Percentiles rank a stretch among this genome's conserved stretches.
Conservation (phyloP, 2,888 invertebrate genomes). For the Thymelicus lineola region DNA sequence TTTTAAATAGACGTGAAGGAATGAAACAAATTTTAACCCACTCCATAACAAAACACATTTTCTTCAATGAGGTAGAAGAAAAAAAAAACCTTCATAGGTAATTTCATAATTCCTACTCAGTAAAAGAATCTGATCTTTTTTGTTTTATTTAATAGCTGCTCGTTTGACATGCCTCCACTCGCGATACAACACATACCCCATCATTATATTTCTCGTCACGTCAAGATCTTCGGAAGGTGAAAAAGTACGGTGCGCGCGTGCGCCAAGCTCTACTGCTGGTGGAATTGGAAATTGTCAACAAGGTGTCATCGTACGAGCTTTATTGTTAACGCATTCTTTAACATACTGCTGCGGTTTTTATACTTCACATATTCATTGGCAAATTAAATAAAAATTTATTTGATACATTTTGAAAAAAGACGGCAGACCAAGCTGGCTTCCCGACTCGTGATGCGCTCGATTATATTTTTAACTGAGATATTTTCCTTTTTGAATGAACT, state of each 20-base stretch:
- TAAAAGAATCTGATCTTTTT: no score
- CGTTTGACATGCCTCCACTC: not conserved
- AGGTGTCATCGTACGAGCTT: constrained; percentile 31
- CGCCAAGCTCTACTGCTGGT: constrained; percentile 11
- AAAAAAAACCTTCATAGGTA: no score
- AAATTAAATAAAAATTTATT: not conserved
- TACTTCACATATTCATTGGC: not conserved
- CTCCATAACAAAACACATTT: no score
- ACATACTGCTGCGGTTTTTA: not conserved
- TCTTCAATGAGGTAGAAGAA: no score
- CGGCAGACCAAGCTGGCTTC: no score
- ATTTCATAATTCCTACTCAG: no score
- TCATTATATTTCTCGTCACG: constrained; percentile 34
- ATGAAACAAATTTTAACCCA: no score
- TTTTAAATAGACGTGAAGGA: no score
- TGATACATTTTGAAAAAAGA: no score
- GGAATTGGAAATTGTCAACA: constrained; percentile 29
- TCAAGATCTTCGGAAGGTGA: constrained; percentile 36
- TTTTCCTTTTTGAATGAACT: no score
- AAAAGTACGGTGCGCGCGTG: constrained; percentile 32
- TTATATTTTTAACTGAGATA: no score
- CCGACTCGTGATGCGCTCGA: no score
- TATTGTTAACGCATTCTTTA: constrained; percentile 9
- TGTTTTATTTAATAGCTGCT: not conserved
- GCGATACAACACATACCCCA: not conserved